Evolutionary conservation across 2,113 vertebrate genomes (phyloP).

Genomic region (Symphodus melops): DNA sequence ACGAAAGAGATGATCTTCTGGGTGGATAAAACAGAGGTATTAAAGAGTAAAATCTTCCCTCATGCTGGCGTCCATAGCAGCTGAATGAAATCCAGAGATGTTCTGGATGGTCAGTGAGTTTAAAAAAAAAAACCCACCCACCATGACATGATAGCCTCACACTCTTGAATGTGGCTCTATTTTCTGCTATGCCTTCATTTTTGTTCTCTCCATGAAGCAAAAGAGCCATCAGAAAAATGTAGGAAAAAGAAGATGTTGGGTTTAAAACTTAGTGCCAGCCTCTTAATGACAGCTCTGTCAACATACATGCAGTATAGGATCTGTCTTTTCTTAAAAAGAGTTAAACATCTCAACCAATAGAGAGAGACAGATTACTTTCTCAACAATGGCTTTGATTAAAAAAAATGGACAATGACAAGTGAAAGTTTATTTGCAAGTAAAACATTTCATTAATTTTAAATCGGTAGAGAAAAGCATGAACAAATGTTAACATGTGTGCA

Average conservation of each 20-base stretch:
- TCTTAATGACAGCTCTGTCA: conserved; percentile 56
- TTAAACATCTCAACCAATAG: conserved; percentile 46
- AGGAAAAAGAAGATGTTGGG: neutral
- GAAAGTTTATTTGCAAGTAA: too few relatives aligned
- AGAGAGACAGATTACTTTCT: conserved; percentile 41
- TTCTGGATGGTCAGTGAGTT: neutral
- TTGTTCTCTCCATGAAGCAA: conserved; percentile 5
- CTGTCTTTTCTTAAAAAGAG: conserved; percentile 48
- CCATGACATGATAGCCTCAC: neutral
- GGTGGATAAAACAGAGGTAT: neutral
- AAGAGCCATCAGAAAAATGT: neutral
- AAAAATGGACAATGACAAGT: too few relatives aligned
- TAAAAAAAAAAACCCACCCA: neutral
- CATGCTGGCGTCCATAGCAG: neutral
- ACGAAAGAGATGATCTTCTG: conserved; percentile 6
- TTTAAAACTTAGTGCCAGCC: conserved; percentile 12
- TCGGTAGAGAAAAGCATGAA: too few relatives aligned
- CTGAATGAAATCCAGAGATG: neutral
- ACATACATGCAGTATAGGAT: conserved; percentile 54
- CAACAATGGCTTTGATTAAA: neutral
- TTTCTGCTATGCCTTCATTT: neutral
- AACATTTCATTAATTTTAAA: too few relatives aligned
- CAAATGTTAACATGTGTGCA: neutral
- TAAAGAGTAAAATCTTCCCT: conserved; percentile 13
- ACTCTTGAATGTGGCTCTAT: conserved; percentile 1